Base-by-base conservation (phyloP, 2,888 invertebrate genomes). In the Endomychus coccineus region DNA sequence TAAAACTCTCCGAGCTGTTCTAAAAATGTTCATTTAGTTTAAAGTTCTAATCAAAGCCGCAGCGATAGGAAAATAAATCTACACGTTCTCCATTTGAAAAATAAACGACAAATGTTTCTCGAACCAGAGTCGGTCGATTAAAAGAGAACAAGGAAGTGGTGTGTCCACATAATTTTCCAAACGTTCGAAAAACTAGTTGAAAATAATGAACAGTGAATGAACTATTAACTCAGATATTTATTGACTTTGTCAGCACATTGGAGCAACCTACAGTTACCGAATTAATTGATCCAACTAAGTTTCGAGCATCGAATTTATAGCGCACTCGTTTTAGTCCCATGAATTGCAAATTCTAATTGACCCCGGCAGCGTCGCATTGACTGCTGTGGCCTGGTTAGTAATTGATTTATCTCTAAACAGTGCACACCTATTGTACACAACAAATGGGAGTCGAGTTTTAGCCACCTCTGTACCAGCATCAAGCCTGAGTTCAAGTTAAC, bases 351-450 rank as follows among this genome's bases (percentile, higher is more conserved):
- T 54, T 53, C 49, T 50, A 53, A 54, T 56, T 56, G 50, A 54
- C 51, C 52, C 48, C 43, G 34, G 46, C 42, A 49, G 47, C 50
- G 55, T n/a, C n/a, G n/a, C n/a, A n/a, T n/a, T n/a, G n/a, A 50
- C 48, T 51, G 44, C 44, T 45, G 42, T 33, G 44, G 44, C 49
- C 43, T 48, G 48, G 48, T 50, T 48, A 42, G 49, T 54, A 58
- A 57, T 59, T 58, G 57, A 58, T 59, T 61, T 59, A 60, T 59
- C 56, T 54, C 51, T 50, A 54, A 56, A 56, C 54, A 56, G 49
- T 45, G 43, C 46, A 50, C 50, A 55, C 50, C 54, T 54, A 56
- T 56, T 54, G 56, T 54, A 53, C 50, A 51, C 49, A 54, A 52
- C 49, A 54, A 55, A 54, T 53, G 44, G 43, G 44, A 39, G 44